Evolutionary conservation across 1,140 invertebrate species (phyloP).

Genomic region (Drosophila saltans): DNA sequence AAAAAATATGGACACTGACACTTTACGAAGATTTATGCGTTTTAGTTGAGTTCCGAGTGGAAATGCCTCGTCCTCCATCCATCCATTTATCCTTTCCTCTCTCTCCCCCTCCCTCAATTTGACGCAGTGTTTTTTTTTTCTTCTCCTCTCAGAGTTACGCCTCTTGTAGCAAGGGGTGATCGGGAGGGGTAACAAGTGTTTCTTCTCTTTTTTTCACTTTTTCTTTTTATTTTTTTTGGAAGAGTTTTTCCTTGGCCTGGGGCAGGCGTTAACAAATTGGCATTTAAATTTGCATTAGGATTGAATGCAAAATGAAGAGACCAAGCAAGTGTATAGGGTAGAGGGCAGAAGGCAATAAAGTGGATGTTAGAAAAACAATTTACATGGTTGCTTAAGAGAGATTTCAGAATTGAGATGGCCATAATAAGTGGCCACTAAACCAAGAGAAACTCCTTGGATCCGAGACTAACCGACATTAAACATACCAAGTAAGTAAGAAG

Average conservation of each 20-base stretch:
- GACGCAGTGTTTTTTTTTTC: constrained; percentile 24
- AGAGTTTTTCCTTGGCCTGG: constrained; percentile 38
- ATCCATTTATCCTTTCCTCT: background rate
- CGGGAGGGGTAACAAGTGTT: constrained; percentile 48
- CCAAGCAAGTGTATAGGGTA: no score
- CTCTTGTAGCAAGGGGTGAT: constrained; percentile 11
- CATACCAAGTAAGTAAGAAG: no score
- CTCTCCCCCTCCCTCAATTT: constrained; percentile 1
- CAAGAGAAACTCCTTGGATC: no score
- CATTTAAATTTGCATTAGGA: constrained; percentile 65
- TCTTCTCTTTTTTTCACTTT: constrained; percentile 1
- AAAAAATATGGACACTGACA: constrained; percentile 79
- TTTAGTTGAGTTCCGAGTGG: constrained; percentile 65
- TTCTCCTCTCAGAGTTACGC: constrained; percentile 26
- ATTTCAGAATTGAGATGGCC: constrained; percentile 1
- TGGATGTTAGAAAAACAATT: background rate
- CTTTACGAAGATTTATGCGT: constrained; percentile 81
- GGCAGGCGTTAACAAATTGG: constrained; percentile 56
- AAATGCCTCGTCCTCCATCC: constrained; percentile 11
- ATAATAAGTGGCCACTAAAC: background rate
- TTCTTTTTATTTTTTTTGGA: constrained; percentile 4
- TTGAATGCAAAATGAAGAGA: constrained; percentile 4
- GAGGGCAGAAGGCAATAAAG: no score
- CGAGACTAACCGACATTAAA: no score
- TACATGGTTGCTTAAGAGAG: constrained; percentile 1